Conservation (phyloP, 2,797 vertebrate genomes). For the Molothrus ater region DNA sequence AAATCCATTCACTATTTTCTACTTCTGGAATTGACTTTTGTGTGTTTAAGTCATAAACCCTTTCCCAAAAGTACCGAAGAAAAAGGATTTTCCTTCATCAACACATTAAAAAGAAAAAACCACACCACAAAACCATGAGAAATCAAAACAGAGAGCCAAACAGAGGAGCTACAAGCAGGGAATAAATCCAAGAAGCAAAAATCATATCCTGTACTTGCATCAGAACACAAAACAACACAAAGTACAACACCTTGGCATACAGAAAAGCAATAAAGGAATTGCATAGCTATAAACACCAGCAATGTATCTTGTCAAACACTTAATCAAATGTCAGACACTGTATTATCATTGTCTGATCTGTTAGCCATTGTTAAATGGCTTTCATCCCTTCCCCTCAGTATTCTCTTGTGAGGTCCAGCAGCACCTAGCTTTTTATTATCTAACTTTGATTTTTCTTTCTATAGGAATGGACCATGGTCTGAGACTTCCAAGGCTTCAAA, state of each 20-base stretch:
- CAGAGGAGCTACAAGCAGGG: not conserved
- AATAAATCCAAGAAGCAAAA: not conserved
- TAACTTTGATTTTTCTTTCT: not conserved
- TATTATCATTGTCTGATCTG: not conserved
- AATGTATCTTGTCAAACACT: not conserved
- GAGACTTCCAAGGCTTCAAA: not conserved
- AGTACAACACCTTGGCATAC: not conserved
- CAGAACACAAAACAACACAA: not conserved
- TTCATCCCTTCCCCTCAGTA: not conserved
- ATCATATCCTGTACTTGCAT: not conserved
- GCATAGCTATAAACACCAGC: not conserved
- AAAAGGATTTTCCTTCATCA: not conserved
- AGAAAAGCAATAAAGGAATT: not conserved
- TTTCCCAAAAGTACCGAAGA: not conserved
- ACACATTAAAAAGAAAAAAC: not conserved
- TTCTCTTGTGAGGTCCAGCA: not conserved
- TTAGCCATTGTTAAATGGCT: not conserved
- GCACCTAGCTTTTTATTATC: not conserved
- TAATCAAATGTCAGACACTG: not conserved
- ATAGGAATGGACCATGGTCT: not conserved
- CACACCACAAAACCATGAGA: not conserved
- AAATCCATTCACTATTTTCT: not conserved
- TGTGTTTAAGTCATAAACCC: not conserved
- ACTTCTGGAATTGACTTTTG: slow-evolving; percentile 28
- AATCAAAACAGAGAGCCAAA: not conserved